Evolutionary conservation across 1,140 invertebrate species (phyloP), one percentile per base, ranked within the genome.

Genomic region (Platorchestia sp.): DNA sequence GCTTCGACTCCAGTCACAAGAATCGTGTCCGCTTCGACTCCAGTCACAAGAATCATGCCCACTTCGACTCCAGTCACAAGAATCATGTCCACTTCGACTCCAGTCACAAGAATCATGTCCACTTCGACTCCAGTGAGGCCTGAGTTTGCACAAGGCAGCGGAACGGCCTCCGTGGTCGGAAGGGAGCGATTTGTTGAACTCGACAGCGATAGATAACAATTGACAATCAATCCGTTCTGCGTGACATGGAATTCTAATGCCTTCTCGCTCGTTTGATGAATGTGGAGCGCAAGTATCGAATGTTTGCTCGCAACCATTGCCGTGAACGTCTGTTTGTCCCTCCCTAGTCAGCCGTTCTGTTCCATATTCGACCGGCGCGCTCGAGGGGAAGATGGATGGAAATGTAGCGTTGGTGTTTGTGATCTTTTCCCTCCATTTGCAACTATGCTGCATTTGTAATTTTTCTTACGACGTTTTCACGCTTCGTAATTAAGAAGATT

Each of bases 201-300:
- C 43, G 87, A 89, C 87, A 89, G 87, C 87, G 27, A 89, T 89
- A 89, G 87, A 89, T 89, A 89, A 89, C 87, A 89, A 89, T 89
- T 89, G 87, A 89, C 87, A 89, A 89, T 89, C 41, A 89, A 89
- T 89, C 87, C 87, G 43, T 41, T 44, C 87, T 89, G 43, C n/a
- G 41, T 89, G 87, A 89, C 41, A 89, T 41, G 42, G 41, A 89
- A 44, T 41, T 41, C 41, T 89, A 89, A 89, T 89, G n/a, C 87
- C 5, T 42, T 44, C 87, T 89, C 41, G n/a, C 43, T 89, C 43
- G 87, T 89, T 42, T 89, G 87, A 89, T 89, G 87, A 89, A 89
- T 89, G 59, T 75, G 59, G 14, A 10, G 27, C 59, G 36, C 10
- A 75, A 75, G 59, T 75, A 75, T 75, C 59, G 59, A 75, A 75